Conservation (phyloP, 1,140 invertebrate genomes). For the Centruroides vittatus region DNA sequence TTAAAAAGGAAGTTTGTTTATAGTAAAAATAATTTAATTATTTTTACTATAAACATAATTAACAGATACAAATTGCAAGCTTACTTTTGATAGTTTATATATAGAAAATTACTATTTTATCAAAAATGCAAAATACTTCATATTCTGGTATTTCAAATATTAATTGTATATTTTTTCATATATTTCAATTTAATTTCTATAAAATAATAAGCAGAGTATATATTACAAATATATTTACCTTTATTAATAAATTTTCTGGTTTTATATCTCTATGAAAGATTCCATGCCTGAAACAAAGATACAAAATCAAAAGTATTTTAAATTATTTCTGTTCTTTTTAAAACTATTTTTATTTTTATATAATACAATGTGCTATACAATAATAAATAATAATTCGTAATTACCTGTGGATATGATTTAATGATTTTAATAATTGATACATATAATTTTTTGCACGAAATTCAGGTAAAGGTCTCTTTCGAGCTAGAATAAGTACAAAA, state of each 20-base stretch:
- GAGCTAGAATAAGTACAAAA: constrained; percentile 3
- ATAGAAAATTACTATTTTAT: too few species aligned
- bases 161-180: too few species aligned
- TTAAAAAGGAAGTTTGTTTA: too few species aligned
- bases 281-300: constrained; percentile 29
- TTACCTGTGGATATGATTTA: constrained; percentile 37
- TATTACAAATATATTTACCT: constrained; percentile 22
- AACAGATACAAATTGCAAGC: too few species aligned
- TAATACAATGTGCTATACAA: neutral
- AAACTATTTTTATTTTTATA: neutral
- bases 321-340: too few species aligned
- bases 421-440: constrained; percentile 41
- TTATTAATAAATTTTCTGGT: constrained; percentile 51
- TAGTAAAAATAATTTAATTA: too few species aligned
- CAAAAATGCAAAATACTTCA: too few species aligned
- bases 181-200: too few species aligned
- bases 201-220: too few species aligned
- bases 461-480: constrained; percentile 29
- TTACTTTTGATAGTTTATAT: too few species aligned
- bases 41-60: too few species aligned
- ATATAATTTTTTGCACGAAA: constrained; percentile 30
- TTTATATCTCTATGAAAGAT: constrained; percentile 54
- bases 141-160: too few species aligned
- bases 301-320: neutral
- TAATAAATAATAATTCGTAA: neutral